A percentile compares a stretch with the other conserved stretches of the same genome.
These are phyloP conservation scores for Aplidium turbinatum DNA, from an alignment of 23 tunicate species.

Conservation along the genomic window DNA sequence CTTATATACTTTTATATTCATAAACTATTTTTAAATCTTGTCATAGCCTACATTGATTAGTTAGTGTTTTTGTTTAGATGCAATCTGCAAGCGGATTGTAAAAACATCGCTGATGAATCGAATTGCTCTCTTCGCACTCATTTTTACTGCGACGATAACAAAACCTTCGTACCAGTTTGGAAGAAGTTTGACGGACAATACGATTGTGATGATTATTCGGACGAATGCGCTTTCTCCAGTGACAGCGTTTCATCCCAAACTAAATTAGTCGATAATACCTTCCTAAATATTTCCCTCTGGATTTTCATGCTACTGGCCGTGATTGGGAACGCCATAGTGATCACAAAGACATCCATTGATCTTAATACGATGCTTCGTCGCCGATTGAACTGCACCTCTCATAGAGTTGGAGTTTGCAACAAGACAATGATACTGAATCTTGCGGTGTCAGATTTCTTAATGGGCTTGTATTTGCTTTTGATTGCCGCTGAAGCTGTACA, in stretches of 20 bases:
- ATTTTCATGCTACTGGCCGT: conserved; percentile 44
- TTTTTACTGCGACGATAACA: conserved; percentile 47
- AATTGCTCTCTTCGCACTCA: conserved; percentile 20
- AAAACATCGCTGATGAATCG: conserved; percentile 32
- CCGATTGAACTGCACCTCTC: conserved; percentile 12
- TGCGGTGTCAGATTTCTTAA: conserved; percentile 60
- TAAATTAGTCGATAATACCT: conserved; percentile 25
- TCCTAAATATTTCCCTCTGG: conserved; percentile 38
- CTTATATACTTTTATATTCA: too few relatives aligned
- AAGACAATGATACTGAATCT: conserved; percentile 66
- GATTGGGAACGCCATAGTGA: conserved; percentile 52
- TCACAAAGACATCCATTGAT: conserved; percentile 31
- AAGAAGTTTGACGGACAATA: conserved; percentile 35
- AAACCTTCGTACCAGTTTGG: conserved; percentile 3
- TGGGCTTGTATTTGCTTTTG: conserved; percentile 64
- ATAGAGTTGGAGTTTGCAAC: conserved; percentile 57
- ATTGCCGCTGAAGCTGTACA: conserved; percentile 30
- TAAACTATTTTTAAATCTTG: too few relatives aligned
- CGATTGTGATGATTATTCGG: conserved; percentile 56
- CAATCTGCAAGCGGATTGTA: conserved; percentile 16
- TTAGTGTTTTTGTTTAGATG: conserved; percentile 36
- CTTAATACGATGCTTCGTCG: conserved; percentile 24
- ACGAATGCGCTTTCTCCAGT: conserved; percentile 40
- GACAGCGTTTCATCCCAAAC: conserved; percentile 29
- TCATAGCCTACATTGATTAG: too few relatives aligned